These are phyloP conservation scores for Syncerus caffer DNA, from an alignment of 2,797 vertebrate species.

Conservation along the genomic window DNA sequence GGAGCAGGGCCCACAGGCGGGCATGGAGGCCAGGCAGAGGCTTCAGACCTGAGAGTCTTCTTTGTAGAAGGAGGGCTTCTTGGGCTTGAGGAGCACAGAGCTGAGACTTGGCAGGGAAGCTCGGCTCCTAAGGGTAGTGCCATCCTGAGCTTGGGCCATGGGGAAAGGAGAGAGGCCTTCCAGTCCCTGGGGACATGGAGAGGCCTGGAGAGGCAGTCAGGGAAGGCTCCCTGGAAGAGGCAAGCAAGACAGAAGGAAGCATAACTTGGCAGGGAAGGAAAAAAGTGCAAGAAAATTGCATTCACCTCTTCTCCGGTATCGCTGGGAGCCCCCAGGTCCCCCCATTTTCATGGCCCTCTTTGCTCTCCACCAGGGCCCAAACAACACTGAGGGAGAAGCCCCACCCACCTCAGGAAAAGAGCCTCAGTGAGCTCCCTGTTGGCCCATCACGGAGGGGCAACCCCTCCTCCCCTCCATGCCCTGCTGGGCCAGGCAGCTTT, in stretches of 20 bases:
- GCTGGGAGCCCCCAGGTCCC: fast-evolving
- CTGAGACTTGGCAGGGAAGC: not conserved
- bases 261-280: not conserved
- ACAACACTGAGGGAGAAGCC: not conserved
- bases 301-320: no score
- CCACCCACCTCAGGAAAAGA: no score
- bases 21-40: not conserved
- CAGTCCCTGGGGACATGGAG: not conserved
- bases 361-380: not conserved
- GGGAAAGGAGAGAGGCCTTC: not conserved
- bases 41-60: not conserved
- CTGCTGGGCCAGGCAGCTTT: not conserved
- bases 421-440: not conserved
- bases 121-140: not conserved
- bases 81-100: not conserved
- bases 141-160: not conserved
- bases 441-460: no score
- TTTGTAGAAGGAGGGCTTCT: not conserved
- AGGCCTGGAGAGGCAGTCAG: not conserved
- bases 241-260: not conserved
- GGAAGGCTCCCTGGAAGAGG: not conserved
- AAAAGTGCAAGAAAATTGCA: no score
- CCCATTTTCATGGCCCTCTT: not conserved
- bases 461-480: not conserved
- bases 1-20: not conserved